These are phyloP conservation scores for Rhingia campestris DNA, from an alignment of 2,888 invertebrate genomes.

Conservation along the genomic window DNA sequence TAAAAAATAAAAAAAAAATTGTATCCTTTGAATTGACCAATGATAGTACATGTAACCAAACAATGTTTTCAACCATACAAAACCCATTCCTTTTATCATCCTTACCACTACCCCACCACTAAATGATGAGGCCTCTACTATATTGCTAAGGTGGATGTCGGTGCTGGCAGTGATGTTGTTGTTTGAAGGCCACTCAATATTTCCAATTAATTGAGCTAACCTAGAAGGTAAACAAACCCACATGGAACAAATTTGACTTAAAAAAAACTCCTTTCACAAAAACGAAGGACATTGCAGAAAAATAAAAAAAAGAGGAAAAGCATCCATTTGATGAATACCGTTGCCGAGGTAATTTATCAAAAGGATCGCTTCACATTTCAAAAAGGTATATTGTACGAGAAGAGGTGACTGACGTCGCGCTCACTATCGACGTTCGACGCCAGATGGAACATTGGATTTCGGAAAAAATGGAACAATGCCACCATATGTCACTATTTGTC, in stretches of 20 bases:
- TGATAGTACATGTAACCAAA: constrained; percentile 52
- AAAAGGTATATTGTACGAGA: constrained; percentile 12
- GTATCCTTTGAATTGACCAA: constrained; percentile 35
- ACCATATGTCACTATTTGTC: constrained; percentile 61
- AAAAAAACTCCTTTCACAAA: constrained; percentile 37
- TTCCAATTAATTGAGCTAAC: constrained; percentile 74
- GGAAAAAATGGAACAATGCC: constrained; percentile 45
- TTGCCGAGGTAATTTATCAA: constrained; percentile 69
- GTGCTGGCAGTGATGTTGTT: constrained; percentile 47
- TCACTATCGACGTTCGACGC: constrained; percentile 40
- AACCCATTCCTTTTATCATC: constrained; percentile 15
- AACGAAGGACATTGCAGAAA: constrained; percentile 44
- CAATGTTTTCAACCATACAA: constrained; percentile 30
- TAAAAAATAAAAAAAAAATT: constrained; percentile 27
- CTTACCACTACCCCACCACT: constrained; percentile 24
- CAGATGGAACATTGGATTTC: constrained; percentile 47
- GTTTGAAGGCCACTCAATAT: constrained; percentile 70
- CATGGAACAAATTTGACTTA: constrained; percentile 33
- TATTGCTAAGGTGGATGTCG: constrained; percentile 2
- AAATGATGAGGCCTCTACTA: constrained; percentile 41
- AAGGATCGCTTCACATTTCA: constrained; percentile 61
- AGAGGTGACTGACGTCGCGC: constrained; percentile 43
- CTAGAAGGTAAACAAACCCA: constrained; percentile 67
- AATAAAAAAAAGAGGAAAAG: constrained; percentile 41
- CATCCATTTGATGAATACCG: constrained; percentile 56